phyloP scores from a whole-genome alignment of 2,797 vertebrate species.

The Sebastes reedi region DNA sequence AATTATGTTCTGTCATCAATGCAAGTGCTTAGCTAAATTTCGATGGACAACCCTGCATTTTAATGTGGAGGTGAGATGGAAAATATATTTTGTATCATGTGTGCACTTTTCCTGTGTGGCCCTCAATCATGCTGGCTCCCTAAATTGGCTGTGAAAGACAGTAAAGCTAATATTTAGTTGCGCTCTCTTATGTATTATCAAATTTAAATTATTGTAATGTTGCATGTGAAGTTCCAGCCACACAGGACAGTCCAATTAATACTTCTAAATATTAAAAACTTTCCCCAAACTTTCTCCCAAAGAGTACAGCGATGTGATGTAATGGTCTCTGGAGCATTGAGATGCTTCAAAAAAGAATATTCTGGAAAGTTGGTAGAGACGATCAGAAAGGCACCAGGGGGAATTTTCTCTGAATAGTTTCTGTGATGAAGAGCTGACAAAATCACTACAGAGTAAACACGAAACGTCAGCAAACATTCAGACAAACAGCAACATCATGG shows the following conservation, averaged over 20 bases:
- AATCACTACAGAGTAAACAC: background rate
- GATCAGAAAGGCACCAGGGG: background rate
- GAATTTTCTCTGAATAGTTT: conserved; percentile 2
- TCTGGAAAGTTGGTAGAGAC: background rate
- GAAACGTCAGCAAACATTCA: background rate
- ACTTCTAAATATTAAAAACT: background rate
- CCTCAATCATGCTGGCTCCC: background rate
- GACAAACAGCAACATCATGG: background rate
- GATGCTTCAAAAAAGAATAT: background rate
- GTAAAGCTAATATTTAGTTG: too few relatives aligned
- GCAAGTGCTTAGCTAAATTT: background rate
- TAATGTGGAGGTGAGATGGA: background rate
- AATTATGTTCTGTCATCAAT: too few relatives aligned
- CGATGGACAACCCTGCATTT: too few relatives aligned
- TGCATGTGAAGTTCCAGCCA: background rate
- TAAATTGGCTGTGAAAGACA: too few relatives aligned
- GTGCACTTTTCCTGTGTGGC: background rate
- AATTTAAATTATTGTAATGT: too few relatives aligned
- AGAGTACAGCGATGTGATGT: background rate
- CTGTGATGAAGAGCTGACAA: conserved; percentile 20
- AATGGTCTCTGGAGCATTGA: background rate
- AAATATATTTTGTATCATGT: background rate
- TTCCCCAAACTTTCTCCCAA: background rate
- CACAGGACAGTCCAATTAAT: conserved; percentile 8
- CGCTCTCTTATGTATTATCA: too few relatives aligned